Evolutionary conservation across 2,113 vertebrate genomes (phyloP).

Genomic region (Tyto alba): DNA sequence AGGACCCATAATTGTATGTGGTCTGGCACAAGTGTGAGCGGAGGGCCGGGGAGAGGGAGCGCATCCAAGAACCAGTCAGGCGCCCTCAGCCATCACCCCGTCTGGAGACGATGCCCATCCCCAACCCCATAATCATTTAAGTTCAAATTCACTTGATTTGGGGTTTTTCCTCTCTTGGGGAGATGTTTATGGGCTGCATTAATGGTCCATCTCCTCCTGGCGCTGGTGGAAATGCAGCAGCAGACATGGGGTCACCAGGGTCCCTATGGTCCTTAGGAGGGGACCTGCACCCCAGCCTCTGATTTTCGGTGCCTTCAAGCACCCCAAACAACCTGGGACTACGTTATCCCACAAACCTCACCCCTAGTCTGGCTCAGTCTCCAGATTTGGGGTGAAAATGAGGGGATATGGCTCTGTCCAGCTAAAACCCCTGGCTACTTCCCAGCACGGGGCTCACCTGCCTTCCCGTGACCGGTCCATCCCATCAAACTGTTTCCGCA

Average conservation of each 20-base stretch:
- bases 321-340: neutral
- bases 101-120: neutral
- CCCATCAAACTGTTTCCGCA: slow-evolving; percentile 82
- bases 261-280: neutral
- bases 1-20: neutral
- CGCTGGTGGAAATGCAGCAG: neutral
- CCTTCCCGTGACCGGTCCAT: slow-evolving; percentile 82
- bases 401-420: neutral
- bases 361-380: neutral
- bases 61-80: fast-evolving
- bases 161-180: neutral
- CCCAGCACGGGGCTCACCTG: slow-evolving; percentile 64
- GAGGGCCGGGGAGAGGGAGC: fast-evolving
- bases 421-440: fast-evolving
- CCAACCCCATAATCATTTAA: neutral
- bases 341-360: slow-evolving; percentile 36
- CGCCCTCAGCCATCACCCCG: neutral
- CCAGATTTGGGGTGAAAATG: neutral
- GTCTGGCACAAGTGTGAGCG: fast-evolving
- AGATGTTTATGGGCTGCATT: neutral
- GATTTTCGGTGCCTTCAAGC: neutral
- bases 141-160: neutral
- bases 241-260: fast-evolving
- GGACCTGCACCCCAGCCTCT: neutral
- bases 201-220: neutral